Evolutionary conservation across 2,113 vertebrate species (phyloP).

Genomic region (Malurus alboscapulatus): DNA sequence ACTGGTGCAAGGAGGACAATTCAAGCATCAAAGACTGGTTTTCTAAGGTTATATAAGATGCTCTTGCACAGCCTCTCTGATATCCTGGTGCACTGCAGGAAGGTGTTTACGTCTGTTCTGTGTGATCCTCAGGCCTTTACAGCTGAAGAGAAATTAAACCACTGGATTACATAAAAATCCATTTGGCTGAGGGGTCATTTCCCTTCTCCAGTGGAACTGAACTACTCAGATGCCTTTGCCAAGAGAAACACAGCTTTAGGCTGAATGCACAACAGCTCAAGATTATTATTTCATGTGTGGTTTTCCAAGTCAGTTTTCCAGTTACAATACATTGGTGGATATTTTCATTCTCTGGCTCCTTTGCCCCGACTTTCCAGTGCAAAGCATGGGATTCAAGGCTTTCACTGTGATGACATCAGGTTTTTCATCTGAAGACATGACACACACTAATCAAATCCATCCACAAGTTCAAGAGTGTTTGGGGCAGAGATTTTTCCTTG

Average conservation of each 20-base stretch:
- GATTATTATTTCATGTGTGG: background rate
- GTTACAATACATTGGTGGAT: background rate
- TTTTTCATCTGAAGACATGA: background rate
- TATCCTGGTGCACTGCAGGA: background rate
- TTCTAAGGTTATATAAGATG: background rate
- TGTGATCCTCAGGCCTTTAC: fast-evolving
- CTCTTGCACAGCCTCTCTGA: background rate
- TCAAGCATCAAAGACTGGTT: background rate
- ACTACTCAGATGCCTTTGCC: background rate
- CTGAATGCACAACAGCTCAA: background rate
- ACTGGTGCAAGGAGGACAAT: background rate
- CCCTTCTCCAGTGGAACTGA: background rate
- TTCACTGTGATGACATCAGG: background rate
- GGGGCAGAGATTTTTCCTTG: background rate
- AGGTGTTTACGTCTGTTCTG: background rate
- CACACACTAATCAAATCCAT: background rate
- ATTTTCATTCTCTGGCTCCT: background rate
- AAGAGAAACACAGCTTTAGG: background rate
- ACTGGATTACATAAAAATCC: background rate
- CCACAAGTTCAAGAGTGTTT: background rate
- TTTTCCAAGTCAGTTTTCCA: background rate
- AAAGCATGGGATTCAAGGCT: background rate
- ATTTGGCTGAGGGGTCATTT: background rate
- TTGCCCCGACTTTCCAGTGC: background rate
- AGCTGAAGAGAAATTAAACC: background rate